These are phyloP conservation scores for Gallinago nigripennis DNA, from an alignment of 2,797 vertebrate genomes.

Conservation along the genomic window DNA sequence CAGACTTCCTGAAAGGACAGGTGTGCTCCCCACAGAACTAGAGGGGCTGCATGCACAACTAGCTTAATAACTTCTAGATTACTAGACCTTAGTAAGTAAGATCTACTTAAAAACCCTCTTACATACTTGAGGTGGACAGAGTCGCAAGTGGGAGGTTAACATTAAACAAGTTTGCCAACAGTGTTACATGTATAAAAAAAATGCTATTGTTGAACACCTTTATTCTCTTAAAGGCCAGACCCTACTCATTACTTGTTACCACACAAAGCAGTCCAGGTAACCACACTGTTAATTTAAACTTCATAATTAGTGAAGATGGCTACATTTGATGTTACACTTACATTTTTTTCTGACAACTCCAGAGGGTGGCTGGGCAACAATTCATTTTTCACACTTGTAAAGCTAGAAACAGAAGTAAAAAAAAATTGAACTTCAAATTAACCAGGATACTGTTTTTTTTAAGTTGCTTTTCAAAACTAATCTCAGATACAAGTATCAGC, in stretches of 20 bases:
- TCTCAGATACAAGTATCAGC: neutral
- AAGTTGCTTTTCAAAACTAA: neutral
- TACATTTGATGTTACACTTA: constrained; percentile 75
- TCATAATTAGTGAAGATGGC: neutral
- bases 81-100: neutral
- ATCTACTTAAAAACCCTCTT: neutral
- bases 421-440: neutral
- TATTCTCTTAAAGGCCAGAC: neutral
- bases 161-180: neutral
- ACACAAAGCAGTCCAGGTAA: neutral
- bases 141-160: neutral
- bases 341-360: constrained; percentile 94
- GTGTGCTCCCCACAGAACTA: too few relatives aligned
- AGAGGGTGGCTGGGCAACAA: constrained; percentile 90
- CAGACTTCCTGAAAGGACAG: neutral
- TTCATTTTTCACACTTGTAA: constrained; percentile 91
- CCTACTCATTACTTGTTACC: neutral
- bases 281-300: neutral
- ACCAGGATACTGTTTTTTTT: neutral
- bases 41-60: neutral
- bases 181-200: neutral
- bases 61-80: neutral
- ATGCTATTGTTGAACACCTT: neutral
- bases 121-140: neutral
- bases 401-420: constrained; percentile 75